Conservation (phyloP, 1,140 invertebrate species). For the Nephila pilipes region DNA sequence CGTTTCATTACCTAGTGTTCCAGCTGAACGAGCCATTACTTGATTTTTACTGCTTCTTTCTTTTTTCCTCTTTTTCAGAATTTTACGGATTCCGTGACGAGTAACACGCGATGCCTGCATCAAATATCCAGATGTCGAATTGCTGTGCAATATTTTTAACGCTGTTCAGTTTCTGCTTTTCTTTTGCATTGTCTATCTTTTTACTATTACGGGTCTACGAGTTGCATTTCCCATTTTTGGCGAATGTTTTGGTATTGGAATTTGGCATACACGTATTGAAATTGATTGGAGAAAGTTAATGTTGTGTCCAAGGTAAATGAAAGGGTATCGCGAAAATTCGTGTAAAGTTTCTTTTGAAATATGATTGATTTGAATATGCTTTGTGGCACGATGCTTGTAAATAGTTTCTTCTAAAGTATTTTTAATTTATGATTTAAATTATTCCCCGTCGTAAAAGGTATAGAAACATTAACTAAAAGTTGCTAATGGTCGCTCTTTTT, state of each 20-base stretch:
- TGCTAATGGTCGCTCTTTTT: too few species aligned
- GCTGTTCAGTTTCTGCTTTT: conserved; percentile 22
- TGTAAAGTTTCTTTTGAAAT: background rate
- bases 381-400: background rate
- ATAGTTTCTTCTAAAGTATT: background rate
- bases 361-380: background rate
- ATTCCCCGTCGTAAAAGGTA: too few species aligned
- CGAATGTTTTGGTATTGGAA: background rate
- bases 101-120: conserved; percentile 28
- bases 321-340: background rate
- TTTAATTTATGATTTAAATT: too few species aligned
- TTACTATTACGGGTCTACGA: background rate
- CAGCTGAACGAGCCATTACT: conserved; percentile 24
- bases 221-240: background rate
- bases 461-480: too few species aligned
- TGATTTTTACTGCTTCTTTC: conserved; percentile 33
- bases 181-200: background rate
- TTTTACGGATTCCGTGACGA: conserved; percentile 24
- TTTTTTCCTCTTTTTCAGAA: background rate
- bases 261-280: background rate
- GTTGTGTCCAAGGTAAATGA: background rate
- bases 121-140: conserved; percentile 40
- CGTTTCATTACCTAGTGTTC: conserved; percentile 57
- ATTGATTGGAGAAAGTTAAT: background rate
- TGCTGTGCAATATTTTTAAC: background rate